phyloP scores from a whole-genome alignment of 1,140 invertebrate genomes.

The Orchestia grillus region DNA sequence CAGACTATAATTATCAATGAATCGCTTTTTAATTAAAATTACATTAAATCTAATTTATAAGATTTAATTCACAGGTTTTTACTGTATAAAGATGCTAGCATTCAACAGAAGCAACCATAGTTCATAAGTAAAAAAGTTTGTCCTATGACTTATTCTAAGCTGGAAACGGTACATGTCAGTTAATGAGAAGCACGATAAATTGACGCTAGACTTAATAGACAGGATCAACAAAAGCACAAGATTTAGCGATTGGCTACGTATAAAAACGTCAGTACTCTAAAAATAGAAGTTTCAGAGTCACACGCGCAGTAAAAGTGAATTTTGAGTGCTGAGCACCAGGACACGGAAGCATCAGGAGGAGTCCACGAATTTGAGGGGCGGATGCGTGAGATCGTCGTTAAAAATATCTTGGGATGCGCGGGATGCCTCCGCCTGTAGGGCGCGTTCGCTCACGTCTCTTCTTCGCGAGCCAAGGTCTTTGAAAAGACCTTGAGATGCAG shows the following conservation, averaged over 20 bases:
- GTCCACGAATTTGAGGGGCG: neutral
- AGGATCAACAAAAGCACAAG: neutral
- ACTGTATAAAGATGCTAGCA: neutral
- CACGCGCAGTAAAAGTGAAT: neutral
- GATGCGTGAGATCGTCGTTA: neutral
- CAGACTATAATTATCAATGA: too few species aligned
- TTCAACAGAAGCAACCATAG: neutral
- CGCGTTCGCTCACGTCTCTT: neutral
- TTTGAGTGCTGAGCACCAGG: neutral
- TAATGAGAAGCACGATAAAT: neutral
- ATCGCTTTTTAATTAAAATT: too few species aligned
- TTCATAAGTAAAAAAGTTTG: neutral
- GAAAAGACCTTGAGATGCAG: neutral
- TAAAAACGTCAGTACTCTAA: neutral
- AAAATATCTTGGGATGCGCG: conserved; percentile 8
- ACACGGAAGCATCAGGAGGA: neutral
- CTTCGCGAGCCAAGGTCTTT: neutral
- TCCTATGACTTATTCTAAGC: neutral
- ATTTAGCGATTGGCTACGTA: neutral
- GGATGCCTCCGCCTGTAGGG: neutral
- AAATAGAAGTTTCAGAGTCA: neutral
- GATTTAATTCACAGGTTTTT: neutral
- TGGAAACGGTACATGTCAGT: neutral
- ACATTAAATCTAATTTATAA: too few species aligned
- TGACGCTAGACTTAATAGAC: neutral